These are phyloP conservation scores for Lysandra coridon DNA, from an alignment of 2,888 invertebrate species.

Conservation along the genomic window DNA sequence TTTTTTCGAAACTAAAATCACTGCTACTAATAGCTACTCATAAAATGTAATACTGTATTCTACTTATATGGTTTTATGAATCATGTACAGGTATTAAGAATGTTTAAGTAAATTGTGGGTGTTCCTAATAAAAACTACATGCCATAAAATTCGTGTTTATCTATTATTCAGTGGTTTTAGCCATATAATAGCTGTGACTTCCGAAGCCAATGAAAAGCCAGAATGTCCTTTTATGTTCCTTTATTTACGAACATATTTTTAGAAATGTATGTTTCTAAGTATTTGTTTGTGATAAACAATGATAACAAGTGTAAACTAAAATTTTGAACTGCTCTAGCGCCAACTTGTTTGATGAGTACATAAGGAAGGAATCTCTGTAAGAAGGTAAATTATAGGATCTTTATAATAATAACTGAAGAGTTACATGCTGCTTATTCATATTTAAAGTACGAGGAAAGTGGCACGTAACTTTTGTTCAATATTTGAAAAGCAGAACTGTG, in stretches of 20 bases:
- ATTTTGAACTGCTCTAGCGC: background rate
- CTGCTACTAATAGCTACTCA: background rate
- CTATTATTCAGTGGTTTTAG: background rate
- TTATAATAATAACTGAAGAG: background rate
- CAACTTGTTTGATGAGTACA: background rate
- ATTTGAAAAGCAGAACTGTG: conserved; percentile 23
- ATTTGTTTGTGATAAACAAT: no score
- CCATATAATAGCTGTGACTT: background rate
- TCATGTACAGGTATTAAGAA: background rate
- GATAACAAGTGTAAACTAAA: no score
- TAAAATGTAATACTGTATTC: background rate
- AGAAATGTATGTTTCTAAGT: no score
- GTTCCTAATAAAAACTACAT: background rate
- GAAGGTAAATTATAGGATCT: no score
- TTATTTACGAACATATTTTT: no score
- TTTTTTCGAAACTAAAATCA: no score
- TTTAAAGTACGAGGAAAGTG: background rate
- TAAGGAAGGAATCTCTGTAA: no score
- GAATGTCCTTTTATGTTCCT: no score
- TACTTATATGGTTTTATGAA: background rate
- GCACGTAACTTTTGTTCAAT: background rate
- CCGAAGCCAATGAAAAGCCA: no score
- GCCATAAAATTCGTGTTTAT: background rate
- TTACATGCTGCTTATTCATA: background rate
- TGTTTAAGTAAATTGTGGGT: conserved; percentile 2